A percentile compares a stretch with the other conserved stretches of the same genome.
Evolutionary conservation across 2,888 invertebrate genomes (phyloP).

Genomic region (Brachynemurus nebulosus): DNA sequence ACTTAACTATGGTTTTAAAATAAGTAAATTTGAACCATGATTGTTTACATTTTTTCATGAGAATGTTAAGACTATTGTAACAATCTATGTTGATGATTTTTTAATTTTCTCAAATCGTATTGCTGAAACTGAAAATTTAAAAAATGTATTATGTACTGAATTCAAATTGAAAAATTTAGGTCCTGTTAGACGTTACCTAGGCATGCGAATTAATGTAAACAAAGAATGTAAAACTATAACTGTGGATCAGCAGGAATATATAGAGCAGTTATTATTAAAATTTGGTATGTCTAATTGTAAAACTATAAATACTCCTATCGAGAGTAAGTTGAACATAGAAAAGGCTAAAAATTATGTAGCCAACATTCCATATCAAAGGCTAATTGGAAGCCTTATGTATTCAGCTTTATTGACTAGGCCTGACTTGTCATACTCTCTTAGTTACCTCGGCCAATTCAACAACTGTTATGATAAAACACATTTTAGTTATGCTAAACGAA

Average conservation of each 20-base stretch:
- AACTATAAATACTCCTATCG: neutral
- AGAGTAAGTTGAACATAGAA: neutral
- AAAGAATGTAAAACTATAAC: neutral
- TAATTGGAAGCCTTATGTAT: slow-evolving; percentile 6
- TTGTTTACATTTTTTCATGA: slow-evolving; percentile 9
- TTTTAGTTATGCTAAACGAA: slow-evolving; percentile 1
- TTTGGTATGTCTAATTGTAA: slow-evolving; percentile 1
- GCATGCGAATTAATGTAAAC: neutral
- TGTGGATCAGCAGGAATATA: neutral
- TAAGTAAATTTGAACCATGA: slow-evolving; percentile 13
- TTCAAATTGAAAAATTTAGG: slow-evolving; percentile 5
- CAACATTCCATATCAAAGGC: slow-evolving; percentile 5
- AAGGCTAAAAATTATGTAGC: neutral
- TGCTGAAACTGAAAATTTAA: neutral
- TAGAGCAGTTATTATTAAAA: neutral
- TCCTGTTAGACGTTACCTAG: neutral
- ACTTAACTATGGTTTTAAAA: slow-evolving; percentile 9
- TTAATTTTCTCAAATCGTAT: slow-evolving; percentile 11
- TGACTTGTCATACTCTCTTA: slow-evolving; percentile 6
- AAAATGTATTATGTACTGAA: slow-evolving; percentile 3
- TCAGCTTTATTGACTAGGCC: slow-evolving; percentile 6
- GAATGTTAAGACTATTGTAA: neutral
- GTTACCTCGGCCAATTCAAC: slow-evolving; percentile 7
- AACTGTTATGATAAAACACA: slow-evolving; percentile 2
- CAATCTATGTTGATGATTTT: slow-evolving; percentile 12